A percentile compares a stretch with the other conserved stretches of the same genome.
Evolutionary conservation across 92 coral and sea anemone species (phyloP).

Genomic region (Palythoa grandis): DNA sequence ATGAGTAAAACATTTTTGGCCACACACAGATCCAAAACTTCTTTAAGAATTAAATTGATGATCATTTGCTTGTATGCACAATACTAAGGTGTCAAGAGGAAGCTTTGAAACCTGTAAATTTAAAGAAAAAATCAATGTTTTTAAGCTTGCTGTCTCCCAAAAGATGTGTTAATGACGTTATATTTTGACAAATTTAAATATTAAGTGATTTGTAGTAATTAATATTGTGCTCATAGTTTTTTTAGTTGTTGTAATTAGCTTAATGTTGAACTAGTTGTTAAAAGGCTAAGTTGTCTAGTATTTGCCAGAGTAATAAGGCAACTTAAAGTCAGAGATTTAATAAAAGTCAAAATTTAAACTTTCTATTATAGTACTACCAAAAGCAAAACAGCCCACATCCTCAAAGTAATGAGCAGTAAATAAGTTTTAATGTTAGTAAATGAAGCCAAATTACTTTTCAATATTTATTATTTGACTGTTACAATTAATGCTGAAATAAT

Average conservation of each 20-base stretch:
- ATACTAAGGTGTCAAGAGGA: neutral
- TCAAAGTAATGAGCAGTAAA: too few relatives aligned
- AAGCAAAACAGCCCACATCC: too few relatives aligned
- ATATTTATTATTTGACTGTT: too few relatives aligned
- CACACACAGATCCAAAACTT: neutral
- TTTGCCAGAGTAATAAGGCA: neutral
- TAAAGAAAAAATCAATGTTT: neutral
- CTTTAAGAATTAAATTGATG: neutral
- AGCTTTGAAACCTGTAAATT: neutral
- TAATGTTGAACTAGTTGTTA: neutral
- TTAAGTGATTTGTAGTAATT: neutral
- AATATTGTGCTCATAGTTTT: neutral
- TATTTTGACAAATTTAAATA: conserved; percentile 13
- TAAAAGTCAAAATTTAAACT: too few relatives aligned
- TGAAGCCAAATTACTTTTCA: too few relatives aligned
- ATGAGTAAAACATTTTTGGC: too few relatives aligned
- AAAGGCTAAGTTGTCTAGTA: neutral
- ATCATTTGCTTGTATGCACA: neutral
- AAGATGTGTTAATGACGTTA: neutral
- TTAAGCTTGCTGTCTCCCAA: neutral
- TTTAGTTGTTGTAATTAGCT: conserved; percentile 1
- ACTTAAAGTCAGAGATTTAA: too few relatives aligned
- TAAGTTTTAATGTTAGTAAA: too few relatives aligned
- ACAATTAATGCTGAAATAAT: too few relatives aligned
- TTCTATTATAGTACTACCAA: too few relatives aligned